Conservation (phyloP, 1,140 invertebrate species). For the Potamilus streckersoni region DNA sequence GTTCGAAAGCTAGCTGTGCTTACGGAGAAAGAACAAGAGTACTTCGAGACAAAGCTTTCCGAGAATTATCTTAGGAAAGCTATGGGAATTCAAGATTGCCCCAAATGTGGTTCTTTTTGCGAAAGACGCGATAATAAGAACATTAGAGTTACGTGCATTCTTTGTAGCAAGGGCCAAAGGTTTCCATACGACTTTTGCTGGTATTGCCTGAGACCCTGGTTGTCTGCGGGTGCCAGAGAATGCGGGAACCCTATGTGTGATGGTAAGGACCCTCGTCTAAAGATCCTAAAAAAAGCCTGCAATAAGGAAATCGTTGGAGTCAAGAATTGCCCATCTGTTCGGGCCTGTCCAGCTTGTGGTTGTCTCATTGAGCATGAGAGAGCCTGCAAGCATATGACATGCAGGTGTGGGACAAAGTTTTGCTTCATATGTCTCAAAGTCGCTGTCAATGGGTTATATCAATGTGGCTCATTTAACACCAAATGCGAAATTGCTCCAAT, state of each 20-base stretch:
- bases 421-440: conserved; percentile 37
- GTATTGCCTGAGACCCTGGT: conserved; percentile 27
- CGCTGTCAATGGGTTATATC: conserved; percentile 6
- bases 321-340: conserved; percentile 20
- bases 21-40: conserved; percentile 19
- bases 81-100: conserved; percentile 30
- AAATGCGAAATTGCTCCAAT: conserved; percentile 15
- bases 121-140: conserved; percentile 10
- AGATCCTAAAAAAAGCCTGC: conserved; percentile 11
- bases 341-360: conserved; percentile 28
- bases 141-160: conserved; percentile 19
- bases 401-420: conserved; percentile 29
- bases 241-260: conserved; percentile 28
- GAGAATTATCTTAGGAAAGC: conserved; percentile 26
- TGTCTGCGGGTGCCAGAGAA: not conserved
- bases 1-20: conserved; percentile 20
- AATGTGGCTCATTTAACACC: conserved; percentile 19
- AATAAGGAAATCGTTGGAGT: conserved; percentile 21
- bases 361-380: conserved; percentile 28
- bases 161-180: conserved; percentile 13
- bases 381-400: conserved; percentile 34
- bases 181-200: conserved; percentile 33
- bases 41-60: conserved; percentile 29
- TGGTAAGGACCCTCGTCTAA: conserved; percentile 23
- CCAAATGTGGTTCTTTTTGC: conserved; percentile 20